Evolutionary conservation across 2,888 invertebrate species (phyloP), one percentile per base, ranked within the genome.

Genomic region (Aelia acuminata): DNA sequence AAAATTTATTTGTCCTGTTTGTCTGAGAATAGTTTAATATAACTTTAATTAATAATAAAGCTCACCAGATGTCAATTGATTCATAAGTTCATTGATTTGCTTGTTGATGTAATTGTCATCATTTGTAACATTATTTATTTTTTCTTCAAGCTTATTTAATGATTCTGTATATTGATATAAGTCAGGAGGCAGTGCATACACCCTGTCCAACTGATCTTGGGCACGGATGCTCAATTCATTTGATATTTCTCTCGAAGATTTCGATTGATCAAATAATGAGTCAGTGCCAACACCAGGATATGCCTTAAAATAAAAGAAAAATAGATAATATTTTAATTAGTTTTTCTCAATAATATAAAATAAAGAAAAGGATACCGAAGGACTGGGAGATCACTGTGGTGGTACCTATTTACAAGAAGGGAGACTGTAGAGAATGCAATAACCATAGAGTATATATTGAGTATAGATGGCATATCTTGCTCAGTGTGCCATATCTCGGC

Each of bases 181-280:
- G 39, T 89, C 87, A 18, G 88, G 89, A 39, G 87, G 63, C 3
- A 92, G 92, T 31, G 89, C 87, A 11, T 92, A 91, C n/a, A 92
- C 93, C 93, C 75, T 92, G 91, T 89, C 93, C 92, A 75, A 94
- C 92, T 87, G 93, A 92, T 80, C 92, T 43, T 91, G 91, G 0
- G 92, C 91, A 63, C 89, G 90, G 63, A 91, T 91, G 89, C 91
- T 91, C 70, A 92, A 91, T 8, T 91, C 90, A 3, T 91, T 91
- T 0, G 93, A 92, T 86, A 91, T 91, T 22, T 90, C 89, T 5
- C 91, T 91, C 70, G 92, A 91, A 22, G 92, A 91, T 75, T 91
- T 90, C 1, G 92, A 91, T 87, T 91, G 90, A 84, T 93, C 92
- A 84, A 92, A 89, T 48, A 93, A 89, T 4, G 93, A 92, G 88